phyloP scores from a whole-genome alignment of 2,113 vertebrate species.

The Psophia crepitans region DNA sequence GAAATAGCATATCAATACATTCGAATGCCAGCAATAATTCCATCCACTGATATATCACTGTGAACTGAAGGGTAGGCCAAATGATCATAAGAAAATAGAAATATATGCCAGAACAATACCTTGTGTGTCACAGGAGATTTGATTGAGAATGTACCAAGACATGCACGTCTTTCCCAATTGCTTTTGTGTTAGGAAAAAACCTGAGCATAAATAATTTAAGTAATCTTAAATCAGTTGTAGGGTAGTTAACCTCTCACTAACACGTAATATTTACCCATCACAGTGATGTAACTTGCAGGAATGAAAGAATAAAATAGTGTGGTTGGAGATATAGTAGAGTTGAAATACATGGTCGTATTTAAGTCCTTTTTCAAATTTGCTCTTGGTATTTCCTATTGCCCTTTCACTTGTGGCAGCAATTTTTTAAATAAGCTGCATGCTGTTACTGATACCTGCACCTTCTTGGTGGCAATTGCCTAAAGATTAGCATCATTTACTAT shows the following conservation, averaged over 20 bases:
- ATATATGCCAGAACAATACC: not conserved
- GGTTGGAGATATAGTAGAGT: not conserved
- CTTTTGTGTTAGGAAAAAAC: not conserved
- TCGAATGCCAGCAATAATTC: not conserved
- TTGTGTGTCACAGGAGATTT: not conserved
- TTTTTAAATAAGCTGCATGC: not conserved
- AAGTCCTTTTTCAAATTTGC: not conserved
- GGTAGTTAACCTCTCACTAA: not conserved
- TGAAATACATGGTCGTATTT: not conserved
- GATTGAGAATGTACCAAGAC: not conserved
- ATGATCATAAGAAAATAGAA: not conserved
- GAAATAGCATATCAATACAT: not conserved
- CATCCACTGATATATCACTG: not conserved
- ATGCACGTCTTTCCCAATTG: not conserved
- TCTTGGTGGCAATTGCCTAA: not conserved
- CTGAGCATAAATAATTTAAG: not conserved
- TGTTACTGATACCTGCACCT: not conserved
- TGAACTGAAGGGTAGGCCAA: not conserved
- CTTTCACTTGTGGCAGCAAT: not conserved
- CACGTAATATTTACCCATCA: not conserved
- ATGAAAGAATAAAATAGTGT: not conserved
- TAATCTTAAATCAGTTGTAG: not conserved
- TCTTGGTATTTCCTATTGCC: not conserved
- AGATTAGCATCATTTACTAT: not conserved
- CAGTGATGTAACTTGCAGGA: not conserved